Base-by-base conservation (phyloP, 2,113 vertebrate species). In the Pachyramphus minor region DNA sequence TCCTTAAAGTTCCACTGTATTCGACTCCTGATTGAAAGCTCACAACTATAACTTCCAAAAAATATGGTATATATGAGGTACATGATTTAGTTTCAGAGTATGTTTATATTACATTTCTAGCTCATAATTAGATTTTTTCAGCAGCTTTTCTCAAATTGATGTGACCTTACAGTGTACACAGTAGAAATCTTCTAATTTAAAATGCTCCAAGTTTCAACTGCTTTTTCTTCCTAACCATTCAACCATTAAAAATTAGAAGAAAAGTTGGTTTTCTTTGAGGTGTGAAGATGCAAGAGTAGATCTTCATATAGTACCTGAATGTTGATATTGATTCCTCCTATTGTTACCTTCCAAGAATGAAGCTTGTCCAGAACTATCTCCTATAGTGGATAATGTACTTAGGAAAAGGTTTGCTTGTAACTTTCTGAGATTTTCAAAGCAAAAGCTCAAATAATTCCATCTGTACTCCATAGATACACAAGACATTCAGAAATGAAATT, bases 101-200 rank as follows among this genome's bases (percentile, higher is more conserved):
- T 18, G 39, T 83, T 90, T 89, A 50, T 88, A 92, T 95, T 84
- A 68, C 35, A 95, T 95, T 93, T 93, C 71, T 90, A 75, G 33
- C 37, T 93, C 89, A 71, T 87, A 81, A 90, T 93, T 87, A 76
- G 35, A 82, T 90, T 90, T 87, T 79, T 33, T 25, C 55, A 69
- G 64, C 44, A 79, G n/a, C 62, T 83, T 83, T 75, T 41, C 75
- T 80, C 72, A 76, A 93, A 87, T 77, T 90, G 92, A 87, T 88
- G 28, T 93, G 78, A 89, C 64, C 87, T 91, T 75, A 89, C 1
- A 8, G 24, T 33, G 47, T 60, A 80, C 69, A 68, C 58, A 92
- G 63, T 52, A 73, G 52, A 95, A 64, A n/a, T 68, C 23, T 66
- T 94, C 72, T 82, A 49, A 93, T 90, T 92, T 95, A 68, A 83